A percentile compares a stretch with the other conserved stretches of the same genome.
These are phyloP conservation scores for Cinclus cinclus DNA, from an alignment of 2,113 vertebrate genomes.

Conservation along the genomic window DNA sequence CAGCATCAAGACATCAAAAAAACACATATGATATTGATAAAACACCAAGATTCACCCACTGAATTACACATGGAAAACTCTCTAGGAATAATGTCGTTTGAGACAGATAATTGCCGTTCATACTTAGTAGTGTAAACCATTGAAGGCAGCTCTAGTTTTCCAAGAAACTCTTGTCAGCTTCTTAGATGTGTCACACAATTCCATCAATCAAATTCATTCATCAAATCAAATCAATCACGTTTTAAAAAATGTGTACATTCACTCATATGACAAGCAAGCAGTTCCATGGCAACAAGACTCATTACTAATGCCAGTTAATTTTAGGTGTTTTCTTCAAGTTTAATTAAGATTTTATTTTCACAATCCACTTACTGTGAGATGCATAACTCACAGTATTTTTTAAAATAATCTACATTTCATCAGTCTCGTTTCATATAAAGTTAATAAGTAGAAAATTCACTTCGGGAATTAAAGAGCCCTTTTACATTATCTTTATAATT, in stretches of 20 bases:
- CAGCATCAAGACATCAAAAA: not conserved
- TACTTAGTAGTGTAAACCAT: not conserved
- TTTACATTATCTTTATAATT: conserved; percentile 44
- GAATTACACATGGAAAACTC: not conserved
- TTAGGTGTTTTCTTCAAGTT: not conserved
- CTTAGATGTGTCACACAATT: not conserved
- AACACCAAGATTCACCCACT: not conserved
- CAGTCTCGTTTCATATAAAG: not conserved
- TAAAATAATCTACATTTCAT: not conserved
- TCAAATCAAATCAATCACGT: not conserved
- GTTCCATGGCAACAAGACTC: not conserved
- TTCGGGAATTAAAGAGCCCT: conserved; percentile 15
- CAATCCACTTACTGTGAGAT: not conserved
- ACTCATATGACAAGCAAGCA: not conserved
- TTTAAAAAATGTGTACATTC: not conserved
- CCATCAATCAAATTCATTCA: not conserved
- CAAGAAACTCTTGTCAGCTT: not conserved
- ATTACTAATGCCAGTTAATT: conserved; percentile 2
- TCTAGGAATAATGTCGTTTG: not conserved
- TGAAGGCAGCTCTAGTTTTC: not conserved
- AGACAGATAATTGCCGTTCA: not conserved
- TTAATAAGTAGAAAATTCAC: conserved; percentile 34
- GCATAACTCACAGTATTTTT: not conserved
- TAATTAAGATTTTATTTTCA: conserved; percentile 20
- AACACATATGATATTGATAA: not conserved